Evolutionary conservation across 2,113 vertebrate genomes (phyloP).

Genomic region (Sphaerodactylus townsendi): DNA sequence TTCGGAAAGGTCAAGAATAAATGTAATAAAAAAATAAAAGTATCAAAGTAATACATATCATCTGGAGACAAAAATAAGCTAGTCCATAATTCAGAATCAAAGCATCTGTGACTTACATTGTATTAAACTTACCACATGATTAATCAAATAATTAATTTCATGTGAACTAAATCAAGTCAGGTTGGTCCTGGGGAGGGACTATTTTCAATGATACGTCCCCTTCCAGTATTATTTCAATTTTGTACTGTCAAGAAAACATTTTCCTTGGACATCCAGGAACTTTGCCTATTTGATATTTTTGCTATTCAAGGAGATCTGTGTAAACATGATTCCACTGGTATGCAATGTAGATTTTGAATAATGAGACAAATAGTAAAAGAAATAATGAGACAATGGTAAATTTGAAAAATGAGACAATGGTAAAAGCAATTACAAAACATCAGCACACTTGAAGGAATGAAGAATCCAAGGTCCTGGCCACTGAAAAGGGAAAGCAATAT

Average conservation of each 20-base stretch:
- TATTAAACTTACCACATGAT: background rate
- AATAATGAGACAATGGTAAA: too few species aligned
- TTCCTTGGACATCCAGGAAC: slow-evolving; percentile 16
- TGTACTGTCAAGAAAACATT: slow-evolving; percentile 25
- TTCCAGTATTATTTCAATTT: slow-evolving; percentile 24
- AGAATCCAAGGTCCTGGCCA: too few species aligned
- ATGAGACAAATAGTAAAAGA: too few species aligned
- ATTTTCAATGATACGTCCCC: slow-evolving; percentile 7
- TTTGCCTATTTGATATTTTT: background rate
- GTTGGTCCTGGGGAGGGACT: background rate
- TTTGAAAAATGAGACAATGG: background rate
- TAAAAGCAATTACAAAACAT: background rate
- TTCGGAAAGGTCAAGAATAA: too few species aligned
- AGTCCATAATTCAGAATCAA: background rate
- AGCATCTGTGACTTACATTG: background rate
- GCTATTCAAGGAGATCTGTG: background rate
- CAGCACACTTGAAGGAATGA: background rate
- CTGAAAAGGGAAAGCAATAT: background rate
- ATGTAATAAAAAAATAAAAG: background rate
- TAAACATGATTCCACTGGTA: slow-evolving; percentile 9
- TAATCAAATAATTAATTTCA: background rate
- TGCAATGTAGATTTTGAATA: background rate
- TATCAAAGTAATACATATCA: background rate
- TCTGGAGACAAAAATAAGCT: background rate
- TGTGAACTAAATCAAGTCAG: background rate